phyloP scores from a whole-genome alignment of 2,113 vertebrate species.

The Alouatta palliata region DNA sequence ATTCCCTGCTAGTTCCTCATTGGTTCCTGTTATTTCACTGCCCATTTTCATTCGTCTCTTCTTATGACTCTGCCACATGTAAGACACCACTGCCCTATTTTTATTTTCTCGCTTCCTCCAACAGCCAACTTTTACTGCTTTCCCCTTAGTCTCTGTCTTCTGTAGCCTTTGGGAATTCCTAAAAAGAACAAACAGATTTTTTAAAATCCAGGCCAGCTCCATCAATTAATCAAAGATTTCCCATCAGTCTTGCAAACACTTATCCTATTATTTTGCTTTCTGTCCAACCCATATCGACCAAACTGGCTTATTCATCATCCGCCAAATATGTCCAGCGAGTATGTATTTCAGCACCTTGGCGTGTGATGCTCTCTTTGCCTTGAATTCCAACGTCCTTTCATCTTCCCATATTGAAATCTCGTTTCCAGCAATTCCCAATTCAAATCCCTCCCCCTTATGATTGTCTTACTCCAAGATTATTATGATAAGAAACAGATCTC shows the following conservation, averaged over 20 bases:
- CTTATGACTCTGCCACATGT: background rate
- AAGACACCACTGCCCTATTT: background rate
- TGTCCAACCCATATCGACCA: background rate
- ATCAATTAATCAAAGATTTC: slow-evolving; percentile 40
- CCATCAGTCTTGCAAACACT: background rate
- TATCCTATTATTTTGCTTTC: slow-evolving; percentile 51
- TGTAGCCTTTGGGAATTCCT: background rate
- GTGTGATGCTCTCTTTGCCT: background rate
- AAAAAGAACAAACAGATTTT: slow-evolving; percentile 46
- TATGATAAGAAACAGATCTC: background rate
- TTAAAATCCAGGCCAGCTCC: slow-evolving; percentile 5
- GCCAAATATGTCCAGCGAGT: slow-evolving; percentile 1
- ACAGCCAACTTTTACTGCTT: background rate
- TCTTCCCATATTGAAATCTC: slow-evolving; percentile 25
- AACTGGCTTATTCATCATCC: slow-evolving; percentile 20
- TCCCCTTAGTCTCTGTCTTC: background rate
- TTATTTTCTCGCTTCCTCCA: background rate
- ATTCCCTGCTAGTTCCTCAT: background rate
- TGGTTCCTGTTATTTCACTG: background rate
- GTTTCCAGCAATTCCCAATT: background rate
- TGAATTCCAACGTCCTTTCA: background rate
- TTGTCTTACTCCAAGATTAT: background rate
- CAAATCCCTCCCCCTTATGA: background rate
- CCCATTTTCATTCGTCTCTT: background rate
- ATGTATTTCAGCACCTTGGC: background rate